Base-by-base conservation (phyloP, 2,888 invertebrate genomes). In the Drosophila leonis region DNA sequence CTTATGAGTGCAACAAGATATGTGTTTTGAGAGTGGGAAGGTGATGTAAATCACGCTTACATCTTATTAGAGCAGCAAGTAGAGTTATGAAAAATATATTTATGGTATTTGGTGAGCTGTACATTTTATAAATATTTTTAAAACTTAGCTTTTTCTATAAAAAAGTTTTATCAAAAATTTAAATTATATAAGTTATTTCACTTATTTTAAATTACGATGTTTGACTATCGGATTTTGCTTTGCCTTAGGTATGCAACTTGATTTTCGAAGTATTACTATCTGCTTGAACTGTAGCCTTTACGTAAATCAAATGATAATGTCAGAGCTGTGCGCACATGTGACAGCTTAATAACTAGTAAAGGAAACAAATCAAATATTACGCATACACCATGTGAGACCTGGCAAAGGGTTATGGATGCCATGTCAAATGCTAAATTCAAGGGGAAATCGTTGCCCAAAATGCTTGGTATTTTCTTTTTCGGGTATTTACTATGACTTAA, bases 321-420 rank as follows among this genome's bases (percentile, higher is more conserved):
- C 44, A 48, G 42, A 83, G 57, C 57, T 66, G 46, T 52, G 44
- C 51, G 44, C 82, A 70, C 68, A 75, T 78, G 69, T 71, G 75
- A 51, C 52, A 65, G 51, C 63, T 56, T 69, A 72, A 82, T 82
- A 75, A 59, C 46, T 75, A 60, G 41, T 35, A 42, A 46, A 24
- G 39, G 56, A 63, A 69, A 62, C 71, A 83, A 76, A 68, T 85
- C 83, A 82, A 75, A 78, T 81, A 80, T 77, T 75, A 72, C 68
- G 57, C 62, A 86, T 69, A 67, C 70, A 78, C 70, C 78, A 71
- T 75, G 70, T 80, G 80, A 29, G 65, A 27, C 56, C 37, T 5
- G 44, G 39, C 20, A 41, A 60, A 44, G 65, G 49, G 56, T 54
- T 70, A 31, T 42, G 42, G 33, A 29, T 42, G 44, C 46, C 62